These are phyloP conservation scores for Sminthurinus aureus DNA, from an alignment of 2,888 invertebrate species.

Conservation along the genomic window DNA sequence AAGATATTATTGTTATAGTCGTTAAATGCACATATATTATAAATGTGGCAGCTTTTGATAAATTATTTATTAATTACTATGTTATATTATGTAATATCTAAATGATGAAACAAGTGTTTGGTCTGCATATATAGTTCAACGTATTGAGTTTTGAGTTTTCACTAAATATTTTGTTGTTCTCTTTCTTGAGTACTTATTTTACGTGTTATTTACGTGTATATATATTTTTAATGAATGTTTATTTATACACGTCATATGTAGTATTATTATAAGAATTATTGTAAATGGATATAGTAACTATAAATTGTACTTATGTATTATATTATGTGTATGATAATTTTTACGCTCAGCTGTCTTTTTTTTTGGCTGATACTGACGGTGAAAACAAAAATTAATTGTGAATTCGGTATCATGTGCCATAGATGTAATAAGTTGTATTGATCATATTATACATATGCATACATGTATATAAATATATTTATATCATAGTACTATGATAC, in stretches of 20 bases:
- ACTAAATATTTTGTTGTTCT: too few species aligned
- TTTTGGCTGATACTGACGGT: background rate
- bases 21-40: too few species aligned
- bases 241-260: background rate
- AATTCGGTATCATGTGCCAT: slow-evolving; percentile 54
- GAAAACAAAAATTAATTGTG: slow-evolving; percentile 30
- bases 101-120: too few species aligned
- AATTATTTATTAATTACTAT: too few species aligned
- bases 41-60: too few species aligned
- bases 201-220: too few species aligned
- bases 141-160: too few species aligned
- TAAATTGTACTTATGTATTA: background rate
- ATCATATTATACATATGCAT: background rate
- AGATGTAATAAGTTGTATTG: slow-evolving; percentile 17
- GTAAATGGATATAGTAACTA: background rate
- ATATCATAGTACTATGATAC: background rate
- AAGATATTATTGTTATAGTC: too few species aligned
- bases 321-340: background rate
- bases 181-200: too few species aligned
- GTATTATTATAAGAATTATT: background rate
- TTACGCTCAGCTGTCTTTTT: background rate
- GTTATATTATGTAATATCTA: too few species aligned
- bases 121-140: too few species aligned
- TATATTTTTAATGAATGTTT: background rate
- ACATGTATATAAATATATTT: background rate